A percentile compares a stretch with the other conserved stretches of the same genome.
phyloP scores from a whole-genome alignment of 53 echinoderm and acorn worm species.

The Echinarachnius parma region DNA sequence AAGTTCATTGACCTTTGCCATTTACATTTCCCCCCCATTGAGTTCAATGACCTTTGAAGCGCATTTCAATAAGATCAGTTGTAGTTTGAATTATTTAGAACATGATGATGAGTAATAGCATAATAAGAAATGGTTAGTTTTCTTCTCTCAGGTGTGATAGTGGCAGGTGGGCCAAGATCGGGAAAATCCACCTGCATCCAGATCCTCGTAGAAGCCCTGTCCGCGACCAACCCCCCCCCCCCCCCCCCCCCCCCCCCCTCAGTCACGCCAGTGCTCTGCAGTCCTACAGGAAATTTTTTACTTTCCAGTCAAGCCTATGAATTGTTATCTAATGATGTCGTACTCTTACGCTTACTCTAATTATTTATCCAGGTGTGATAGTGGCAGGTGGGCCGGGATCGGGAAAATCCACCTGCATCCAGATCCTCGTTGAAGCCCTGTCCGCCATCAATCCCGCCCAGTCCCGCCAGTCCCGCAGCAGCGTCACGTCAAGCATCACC shows the following conservation, averaged over 20 bases:
- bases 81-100: too few relatives aligned
- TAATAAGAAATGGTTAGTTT: too few relatives aligned
- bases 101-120: too few relatives aligned
- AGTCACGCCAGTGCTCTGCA: constrained; percentile 92
- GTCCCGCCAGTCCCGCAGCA: constrained; percentile 88
- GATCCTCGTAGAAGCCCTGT: constrained; percentile 85
- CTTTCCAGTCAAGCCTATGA: too few relatives aligned
- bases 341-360: too few relatives aligned
- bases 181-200: constrained; percentile 95
- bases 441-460: constrained; percentile 82
- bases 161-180: constrained; percentile 88
- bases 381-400: constrained; percentile 91
- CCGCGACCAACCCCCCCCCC: constrained; percentile 76
- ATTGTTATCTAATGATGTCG: too few relatives aligned
- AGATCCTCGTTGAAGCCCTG: constrained; percentile 83
- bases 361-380: constrained; percentile 56
- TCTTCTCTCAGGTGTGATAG: constrained; percentile 58
- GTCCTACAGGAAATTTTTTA: too few relatives aligned
- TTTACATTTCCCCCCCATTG: too few relatives aligned
- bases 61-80: too few relatives aligned
- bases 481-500: constrained; percentile 81
- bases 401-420: constrained; percentile 93
- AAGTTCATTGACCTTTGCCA: constrained; percentile 31
- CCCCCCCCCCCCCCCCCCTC: too few relatives aligned
- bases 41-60: too few relatives aligned